These are phyloP conservation scores for Mayetiola destructor DNA, from an alignment of 2,888 invertebrate genomes.

Conservation along the genomic window DNA sequence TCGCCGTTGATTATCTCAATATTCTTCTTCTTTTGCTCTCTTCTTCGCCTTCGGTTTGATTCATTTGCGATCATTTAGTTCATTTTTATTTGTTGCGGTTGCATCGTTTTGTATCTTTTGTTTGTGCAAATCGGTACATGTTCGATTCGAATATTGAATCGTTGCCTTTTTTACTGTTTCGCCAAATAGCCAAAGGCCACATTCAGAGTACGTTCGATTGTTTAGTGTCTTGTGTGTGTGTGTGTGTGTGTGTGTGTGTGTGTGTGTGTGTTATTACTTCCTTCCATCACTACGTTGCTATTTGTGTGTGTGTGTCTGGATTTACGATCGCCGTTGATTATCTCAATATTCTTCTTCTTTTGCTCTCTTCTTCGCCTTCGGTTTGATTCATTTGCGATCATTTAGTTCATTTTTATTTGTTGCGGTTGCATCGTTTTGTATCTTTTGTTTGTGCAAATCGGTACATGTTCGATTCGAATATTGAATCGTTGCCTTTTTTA, in stretches of 20 bases:
- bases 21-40: background rate
- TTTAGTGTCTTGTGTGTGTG: too few species aligned
- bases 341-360: background rate
- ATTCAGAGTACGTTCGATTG: too few species aligned
- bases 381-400: constrained; percentile 11
- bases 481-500: constrained; percentile 10
- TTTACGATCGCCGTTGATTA: constrained; percentile 11
- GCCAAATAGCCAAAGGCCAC: too few species aligned
- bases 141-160: too few species aligned
- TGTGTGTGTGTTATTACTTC: too few species aligned
- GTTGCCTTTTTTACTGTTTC: background rate
- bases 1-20: constrained; percentile 7
- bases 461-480: constrained; percentile 3
- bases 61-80: constrained; percentile 9
- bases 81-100: background rate
- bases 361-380: background rate
- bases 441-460: background rate
- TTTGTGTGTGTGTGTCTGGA: too few species aligned
- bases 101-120: too few species aligned
- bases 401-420: background rate
- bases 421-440: background rate
- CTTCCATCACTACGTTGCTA: background rate
- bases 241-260: too few species aligned
- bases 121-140: too few species aligned
- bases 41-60: background rate